Base-by-base conservation (phyloP, 1,140 invertebrate genomes). In the Drosophila aff. region DNA sequence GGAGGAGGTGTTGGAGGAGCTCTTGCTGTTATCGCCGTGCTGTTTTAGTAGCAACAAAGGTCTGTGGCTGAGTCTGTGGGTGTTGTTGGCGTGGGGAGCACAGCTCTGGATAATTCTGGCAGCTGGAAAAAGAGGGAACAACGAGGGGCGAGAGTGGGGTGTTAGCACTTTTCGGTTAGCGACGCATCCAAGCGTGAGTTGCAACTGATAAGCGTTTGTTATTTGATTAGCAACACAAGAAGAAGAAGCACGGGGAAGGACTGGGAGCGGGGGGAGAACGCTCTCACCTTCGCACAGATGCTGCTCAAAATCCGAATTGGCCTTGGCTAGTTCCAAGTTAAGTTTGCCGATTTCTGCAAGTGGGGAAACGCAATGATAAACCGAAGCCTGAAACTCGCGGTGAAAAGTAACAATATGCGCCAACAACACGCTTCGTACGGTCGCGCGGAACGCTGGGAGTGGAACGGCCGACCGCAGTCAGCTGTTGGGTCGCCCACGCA, bases 211-310 rank as follows among this genome's bases (percentile, higher is more conserved):
- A 78, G 75, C 75, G 36, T n/a, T 78, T 62, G 50, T 69, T 76
- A 65, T 69, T 69, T 77, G 57, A 58, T 76, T 77, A 55, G 61
- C 57, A 11, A 57, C 21, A n/a, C 21, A 8, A 26, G 53, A 23
- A 38, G 53, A 23, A 23, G 33, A 23, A 23, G 52, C 18, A 36
- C 15, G 52, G 52, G 13, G 15, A 16, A n/a, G 36, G 38, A 40
- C 36, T 9, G n/a, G 53, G 53, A 57, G 53, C 26, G 28, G 40
- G 11, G 23, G 43, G 57, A 36, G 40, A 33, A 31, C 44, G 18
- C 43, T 21, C 61, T 81, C 64, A 92, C 91, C 91, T 92, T 92
- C 91, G 41, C 87, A 92, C 73, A 92, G 75, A 83, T 92, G 91
- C 61, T 92, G 91, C 57, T 92, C 82, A 60, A 92, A 92, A 55